phyloP scores from a whole-genome alignment of 2,797 vertebrate genomes.

The Peromyscus nudipes region DNA sequence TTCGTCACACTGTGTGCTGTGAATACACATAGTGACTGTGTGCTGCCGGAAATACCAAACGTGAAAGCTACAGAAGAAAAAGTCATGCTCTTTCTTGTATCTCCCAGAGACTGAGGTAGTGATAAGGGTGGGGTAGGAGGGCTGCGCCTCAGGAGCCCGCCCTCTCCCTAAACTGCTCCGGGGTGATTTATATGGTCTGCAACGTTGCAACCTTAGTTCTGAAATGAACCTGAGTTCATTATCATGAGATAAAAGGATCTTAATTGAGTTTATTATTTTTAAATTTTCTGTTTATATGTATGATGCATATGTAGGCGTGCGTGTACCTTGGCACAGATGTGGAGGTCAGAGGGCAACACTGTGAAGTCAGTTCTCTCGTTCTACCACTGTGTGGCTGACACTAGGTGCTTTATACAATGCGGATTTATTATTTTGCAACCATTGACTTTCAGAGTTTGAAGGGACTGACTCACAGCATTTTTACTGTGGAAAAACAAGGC shows the following conservation, averaged over 20 bases:
- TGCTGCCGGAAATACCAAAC: not conserved
- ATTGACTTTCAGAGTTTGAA: slow-evolving; percentile 17
- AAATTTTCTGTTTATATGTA: not conserved
- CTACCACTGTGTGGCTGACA: not conserved
- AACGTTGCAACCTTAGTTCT: not conserved
- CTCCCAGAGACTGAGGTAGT: not conserved
- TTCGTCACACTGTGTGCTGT: not conserved
- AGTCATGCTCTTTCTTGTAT: too few relatives aligned
- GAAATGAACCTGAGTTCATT: not conserved
- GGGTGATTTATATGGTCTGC: not conserved
- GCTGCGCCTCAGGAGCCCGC: not conserved
- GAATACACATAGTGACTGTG: not conserved
- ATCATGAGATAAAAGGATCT: not conserved
- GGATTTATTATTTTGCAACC: not conserved
- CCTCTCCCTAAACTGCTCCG: not conserved
- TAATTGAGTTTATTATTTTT: not conserved
- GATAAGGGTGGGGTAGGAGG: not conserved
- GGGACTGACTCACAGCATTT: not conserved
- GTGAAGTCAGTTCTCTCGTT: not conserved
- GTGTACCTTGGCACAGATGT: not conserved
- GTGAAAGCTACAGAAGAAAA: not conserved
- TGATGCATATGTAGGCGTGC: not conserved
- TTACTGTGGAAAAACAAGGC: not conserved
- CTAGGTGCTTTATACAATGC: not conserved
- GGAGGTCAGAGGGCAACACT: not conserved